phyloP scores from a whole-genome alignment of 2,888 invertebrate species.

The Microchrysa polita region DNA sequence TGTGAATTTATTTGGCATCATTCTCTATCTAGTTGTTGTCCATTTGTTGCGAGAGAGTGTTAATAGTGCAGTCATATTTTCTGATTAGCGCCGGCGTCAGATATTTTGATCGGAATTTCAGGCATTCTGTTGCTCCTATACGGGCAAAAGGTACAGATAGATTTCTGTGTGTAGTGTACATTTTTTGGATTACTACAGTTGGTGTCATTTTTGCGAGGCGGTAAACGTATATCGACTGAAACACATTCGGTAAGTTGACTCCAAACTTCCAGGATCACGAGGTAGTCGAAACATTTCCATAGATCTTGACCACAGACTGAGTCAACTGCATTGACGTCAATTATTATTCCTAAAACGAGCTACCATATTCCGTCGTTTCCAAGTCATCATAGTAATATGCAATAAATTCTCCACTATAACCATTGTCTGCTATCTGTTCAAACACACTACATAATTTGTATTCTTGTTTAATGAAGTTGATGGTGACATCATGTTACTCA shows the following conservation, averaged over 20 bases:
- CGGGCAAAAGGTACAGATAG: slow-evolving; percentile 8
- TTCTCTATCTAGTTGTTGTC: neutral
- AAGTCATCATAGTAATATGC: no score
- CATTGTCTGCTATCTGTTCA: no score
- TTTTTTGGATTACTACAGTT: slow-evolving; percentile 34
- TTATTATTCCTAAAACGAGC: no score
- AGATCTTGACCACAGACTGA: no score
- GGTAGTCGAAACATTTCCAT: no score
- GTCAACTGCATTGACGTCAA: no score
- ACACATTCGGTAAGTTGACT: slow-evolving; percentile 11
- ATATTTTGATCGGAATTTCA: neutral
- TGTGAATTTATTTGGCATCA: slow-evolving; percentile 13
- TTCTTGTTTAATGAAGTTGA: no score
- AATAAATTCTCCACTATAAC: no score
- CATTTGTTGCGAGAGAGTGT: neutral
- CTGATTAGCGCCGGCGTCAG: slow-evolving; percentile 16
- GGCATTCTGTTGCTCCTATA: neutral
- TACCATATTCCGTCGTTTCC: no score
- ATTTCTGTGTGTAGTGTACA: slow-evolving; percentile 3
- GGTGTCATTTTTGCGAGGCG: neutral
- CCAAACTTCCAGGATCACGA: no score
- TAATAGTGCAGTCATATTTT: slow-evolving; percentile 5
- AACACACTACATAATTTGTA: no score
- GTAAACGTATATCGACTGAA: neutral
- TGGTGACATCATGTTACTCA: no score